Evolutionary conservation across 1,140 invertebrate genomes (phyloP), one percentile per base, ranked within the genome.

Genomic region (Drosophila bocki): DNA sequence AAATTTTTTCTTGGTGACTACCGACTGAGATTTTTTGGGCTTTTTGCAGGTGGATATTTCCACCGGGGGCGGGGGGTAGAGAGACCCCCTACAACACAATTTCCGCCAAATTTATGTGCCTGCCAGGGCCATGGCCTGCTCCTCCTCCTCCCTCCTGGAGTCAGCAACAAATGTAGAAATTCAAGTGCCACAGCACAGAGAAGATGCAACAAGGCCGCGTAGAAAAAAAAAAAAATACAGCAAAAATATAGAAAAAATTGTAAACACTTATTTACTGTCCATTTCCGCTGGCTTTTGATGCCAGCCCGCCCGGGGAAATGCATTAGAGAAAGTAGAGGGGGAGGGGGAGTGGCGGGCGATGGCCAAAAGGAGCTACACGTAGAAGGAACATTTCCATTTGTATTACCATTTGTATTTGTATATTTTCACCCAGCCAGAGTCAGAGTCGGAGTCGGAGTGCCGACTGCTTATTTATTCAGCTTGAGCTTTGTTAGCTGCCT

Each of bases 251-350:
- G 56, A 72, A 82, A 88, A 84, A 88, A 87, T 87, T 87, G 80
- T 81, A 84, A 88, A 84, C 85, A 88, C 80, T 88, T 84, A 90
- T 88, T 90, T 90, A 88, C 84, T 88, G 84, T 88, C 84, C 84
- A 88, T 88, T 88, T 90, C 84, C 84, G 74, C 59, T 79, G 78
- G 63, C 74, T 84, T 88, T 90, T 90, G 84, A 88, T 74, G 77
- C 62, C 57, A 59, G 53, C 11, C 53, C 53, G 53, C 11, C 53
- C 53, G 13, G 53, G 53, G 33, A 60, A 64, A 60, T 58, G 63
- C 57, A 44, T 37, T 59, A 58, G 74, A 17, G 48, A 32, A 32
- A 32, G 50, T 12, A 9, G 15, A 9, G 47, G 6, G 26, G 8
- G 7, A 53, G 48, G 6, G 26, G 8, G 7, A 53, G 48, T 33